Evolutionary conservation across 2,113 vertebrate species (phyloP), one percentile per base, ranked within the genome.

Genomic region (Phoxinus phoxinus): DNA sequence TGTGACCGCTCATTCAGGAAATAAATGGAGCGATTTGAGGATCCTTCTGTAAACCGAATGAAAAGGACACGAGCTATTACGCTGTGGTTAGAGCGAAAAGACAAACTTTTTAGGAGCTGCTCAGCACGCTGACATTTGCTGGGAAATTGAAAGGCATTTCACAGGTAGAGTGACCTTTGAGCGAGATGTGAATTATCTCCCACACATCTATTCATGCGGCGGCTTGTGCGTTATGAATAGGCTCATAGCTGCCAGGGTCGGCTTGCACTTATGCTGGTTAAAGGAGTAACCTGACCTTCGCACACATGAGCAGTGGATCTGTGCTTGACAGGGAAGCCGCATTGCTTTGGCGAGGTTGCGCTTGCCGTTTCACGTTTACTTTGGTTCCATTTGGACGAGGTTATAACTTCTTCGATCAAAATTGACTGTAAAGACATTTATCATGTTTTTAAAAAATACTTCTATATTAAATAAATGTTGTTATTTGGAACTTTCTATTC

Each of bases 161-260:
- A 41, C 23, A 83, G 85, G 58, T 72, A 77, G 87, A 90, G 85
- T 92, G 91, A 93, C 93, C 93, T 94, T 94, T 87, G 86, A 88
- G 84, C 9, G 89, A 88, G 89, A 91, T 92, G 89, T 90, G 86
- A 92, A 81, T 88, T 48, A 84, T 88, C 87, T 65, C 37, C 86
- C 87, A 74, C 13, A 78, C 85, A 81, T 88, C 89, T 88, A 91
- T 92, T 93, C 91, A 91, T 92, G 90, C 90, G 87, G 77, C 89
- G 83, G 91, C 76, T 88, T 88, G 88, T 41, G 87, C 80, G 90
- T 90, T 87, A 89, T 94, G 92, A 93, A 92, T 92, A 93, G 93
- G 93, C 86, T 92, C 93, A 92, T 92, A 87, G 82, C 79, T 89
- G 84, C 72, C 88, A 85, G 87, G 85, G 88, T 87, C 74, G 85